Evolutionary conservation across 2,888 invertebrate genomes (phyloP).

Genomic region (Cryptocephalus moraei): DNA sequence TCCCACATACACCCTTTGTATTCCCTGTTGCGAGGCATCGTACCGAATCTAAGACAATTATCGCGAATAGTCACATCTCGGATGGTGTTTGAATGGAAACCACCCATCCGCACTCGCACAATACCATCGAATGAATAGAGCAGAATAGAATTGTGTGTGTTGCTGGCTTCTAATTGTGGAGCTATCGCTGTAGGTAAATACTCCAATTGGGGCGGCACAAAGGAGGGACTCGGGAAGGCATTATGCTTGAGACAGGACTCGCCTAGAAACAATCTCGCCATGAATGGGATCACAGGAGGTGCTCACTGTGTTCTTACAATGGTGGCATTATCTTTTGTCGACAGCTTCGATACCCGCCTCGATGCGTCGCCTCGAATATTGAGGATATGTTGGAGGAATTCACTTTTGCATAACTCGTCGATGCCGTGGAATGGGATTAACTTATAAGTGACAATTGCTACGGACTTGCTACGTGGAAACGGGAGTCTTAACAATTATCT

Average conservation of each 20-base stretch:
- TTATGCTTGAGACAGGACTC: conserved; percentile 19
- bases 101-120: conserved; percentile 6
- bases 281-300: conserved; percentile 41
- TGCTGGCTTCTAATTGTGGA: conserved; percentile 15
- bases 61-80: background rate
- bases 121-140: conserved; percentile 7
- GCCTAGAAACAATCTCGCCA: conserved; percentile 32
- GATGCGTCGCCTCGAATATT: conserved; percentile 30
- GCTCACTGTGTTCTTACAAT: conserved; percentile 38
- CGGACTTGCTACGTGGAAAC: no score
- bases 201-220: conserved; percentile 28
- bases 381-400: background rate
- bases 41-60: background rate
- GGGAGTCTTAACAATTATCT: background rate
- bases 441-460: no score
- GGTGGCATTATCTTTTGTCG: conserved; percentile 41
- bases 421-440: no score
- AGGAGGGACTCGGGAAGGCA: conserved; percentile 24
- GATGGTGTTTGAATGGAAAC: conserved; percentile 8
- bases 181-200: conserved; percentile 28
- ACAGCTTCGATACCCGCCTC: conserved; percentile 25
- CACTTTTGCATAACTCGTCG: no score
- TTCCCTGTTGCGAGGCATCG: background rate
- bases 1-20: no score
- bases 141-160: conserved; percentile 12